Base-by-base conservation (phyloP, 1,140 invertebrate genomes). In the Leucophenga varia region DNA sequence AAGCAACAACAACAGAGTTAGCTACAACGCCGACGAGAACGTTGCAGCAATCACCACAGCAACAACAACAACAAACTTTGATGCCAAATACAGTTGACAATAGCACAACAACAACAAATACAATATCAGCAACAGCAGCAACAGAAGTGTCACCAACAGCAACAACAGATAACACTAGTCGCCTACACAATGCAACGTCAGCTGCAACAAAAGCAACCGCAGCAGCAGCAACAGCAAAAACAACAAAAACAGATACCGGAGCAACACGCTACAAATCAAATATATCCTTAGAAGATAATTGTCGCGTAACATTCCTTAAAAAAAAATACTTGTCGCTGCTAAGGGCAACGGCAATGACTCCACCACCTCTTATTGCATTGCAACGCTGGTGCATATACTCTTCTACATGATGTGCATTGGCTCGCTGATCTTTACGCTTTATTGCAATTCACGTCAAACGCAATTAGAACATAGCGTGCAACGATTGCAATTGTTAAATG, bases 341-440 rank as follows among this genome's bases (percentile, higher is more conserved):
- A n/a, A n/a, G n/a, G n/a, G n/a, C n/a, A n/a, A n/a, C n/a, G n/a
- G n/a, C n/a, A n/a, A n/a, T n/a, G n/a, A n/a, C n/a, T n/a, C n/a
- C n/a, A n/a, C n/a, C n/a, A n/a, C n/a, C n/a, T n/a, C n/a, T n/a
- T n/a, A n/a, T n/a, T n/a, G n/a, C n/a, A n/a, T n/a, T n/a, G n/a
- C n/a, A 30, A 30, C 8, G n/a, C n/a, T 72, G 46, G 43, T 74
- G 50, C 64, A 72, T 43, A 46, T 75, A 25, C 54, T 63, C 49
- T 55, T 71, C 55, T 75, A 72, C 44, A 55, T 68, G 59, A 52
- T 75, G 41, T 74, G 69, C 51, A 55, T 75, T 44, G 57, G 64
- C 54, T 64, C 69, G 21, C 61, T 74, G 45, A 70, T 64, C 25
- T 72, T 75, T 22, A 60, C 72, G 2, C 31, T 74, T 17, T 75